phyloP scores from a whole-genome alignment of 92 coral and sea anemone genomes.

The Blastomussa wellsi region DNA sequence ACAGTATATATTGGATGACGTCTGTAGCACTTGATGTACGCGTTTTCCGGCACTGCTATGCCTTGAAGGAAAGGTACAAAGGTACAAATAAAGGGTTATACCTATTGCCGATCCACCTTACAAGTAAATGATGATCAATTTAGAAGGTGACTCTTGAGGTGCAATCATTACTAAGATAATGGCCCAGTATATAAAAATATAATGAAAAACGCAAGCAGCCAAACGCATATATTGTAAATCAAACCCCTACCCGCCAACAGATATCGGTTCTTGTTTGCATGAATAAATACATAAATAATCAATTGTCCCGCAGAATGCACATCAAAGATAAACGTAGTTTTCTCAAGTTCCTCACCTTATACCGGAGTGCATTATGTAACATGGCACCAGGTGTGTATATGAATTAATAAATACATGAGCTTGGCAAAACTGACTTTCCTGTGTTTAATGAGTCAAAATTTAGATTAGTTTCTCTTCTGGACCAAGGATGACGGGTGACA shows the following conservation, averaged over 20 bases:
- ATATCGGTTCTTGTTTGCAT: not conserved
- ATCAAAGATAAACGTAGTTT: too few species aligned
- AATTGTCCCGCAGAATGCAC: too few species aligned
- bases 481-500: too few species aligned
- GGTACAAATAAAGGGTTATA: too few species aligned
- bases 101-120: too few species aligned
- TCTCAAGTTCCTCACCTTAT: not conserved
- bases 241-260: not conserved
- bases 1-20: too few species aligned
- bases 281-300: too few species aligned
- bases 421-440: not conserved
- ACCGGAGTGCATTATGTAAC: not conserved
- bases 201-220: not conserved
- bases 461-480: not conserved
- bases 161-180: not conserved
- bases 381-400: not conserved
- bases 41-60: too few species aligned
- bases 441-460: not conserved
- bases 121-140: too few species aligned
- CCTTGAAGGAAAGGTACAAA: too few species aligned
- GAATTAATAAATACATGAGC: not conserved
- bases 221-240: not conserved
- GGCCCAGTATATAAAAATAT: not conserved
- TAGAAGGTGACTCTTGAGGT: not conserved
- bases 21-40: too few species aligned